Base-by-base conservation (phyloP, 92 coral and sea anemone genomes). In the Epizoanthus ramosus region DNA sequence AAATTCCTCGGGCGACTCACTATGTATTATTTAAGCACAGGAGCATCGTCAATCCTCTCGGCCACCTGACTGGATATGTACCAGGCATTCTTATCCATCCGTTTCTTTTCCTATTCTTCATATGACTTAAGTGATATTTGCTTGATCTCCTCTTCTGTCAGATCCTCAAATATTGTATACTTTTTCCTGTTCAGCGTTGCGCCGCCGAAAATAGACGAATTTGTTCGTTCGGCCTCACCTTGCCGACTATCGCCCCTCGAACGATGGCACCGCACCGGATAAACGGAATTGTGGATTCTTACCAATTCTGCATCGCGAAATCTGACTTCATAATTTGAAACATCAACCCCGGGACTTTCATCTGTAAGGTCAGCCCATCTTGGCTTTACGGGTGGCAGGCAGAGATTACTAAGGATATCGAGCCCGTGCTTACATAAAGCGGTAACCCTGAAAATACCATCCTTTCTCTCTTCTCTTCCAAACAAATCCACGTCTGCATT, bases 201-300 rank as follows among this genome's bases (percentile, higher is more conserved):
- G 17, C 86, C 89, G 64, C n/a, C 79, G 31, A 79, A 66, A 76
- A 85, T 77, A 14, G 84, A 84, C 28, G 88, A 85, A 58, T 85
- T 85, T 68, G 88, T 85, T 57, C 88, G 54, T 23, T 85, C 79
- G 73, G 88, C 88, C 74, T 75, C 88, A 19, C 84, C 79, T 75
- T 64, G 54, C 35, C 68, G 72, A 64, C 84, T 83, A 56, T 75
- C 88, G 21, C 84, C 79, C 65, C 24, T 56, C 79, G 85, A 66
- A 15, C 85, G 70, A 77, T 77, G 83, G 24, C 71, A 77, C 17
- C 57, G 70, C 7, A 59, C 45, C 8, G 15, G 67, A 13, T 74
- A 56, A 45, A 54, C 67, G 22, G 80, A 74, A 6, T 74, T 74
- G 65, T 68, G 79, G 50, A 69, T 41, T 63, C 85, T 60, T n/a